These are phyloP conservation scores for Drosophila demipolita DNA, from an alignment of 2,888 invertebrate genomes.

Conservation along the genomic window DNA sequence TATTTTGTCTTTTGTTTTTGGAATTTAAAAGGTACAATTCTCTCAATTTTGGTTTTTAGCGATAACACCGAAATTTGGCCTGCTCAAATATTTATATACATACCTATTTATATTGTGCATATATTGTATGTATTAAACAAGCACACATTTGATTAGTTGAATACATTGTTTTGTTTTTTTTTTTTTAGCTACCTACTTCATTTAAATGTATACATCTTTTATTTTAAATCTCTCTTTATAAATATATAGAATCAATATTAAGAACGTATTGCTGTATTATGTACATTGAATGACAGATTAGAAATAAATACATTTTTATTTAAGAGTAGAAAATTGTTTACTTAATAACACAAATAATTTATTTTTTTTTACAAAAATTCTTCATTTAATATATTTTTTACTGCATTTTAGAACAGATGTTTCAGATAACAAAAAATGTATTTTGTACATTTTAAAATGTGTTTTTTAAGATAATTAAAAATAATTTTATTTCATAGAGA, in stretches of 20 bases:
- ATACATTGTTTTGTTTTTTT: neutral
- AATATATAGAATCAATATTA: neutral
- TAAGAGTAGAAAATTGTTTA: neutral
- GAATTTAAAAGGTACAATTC: slow-evolving; percentile 75
- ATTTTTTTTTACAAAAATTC: neutral
- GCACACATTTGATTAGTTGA: slow-evolving; percentile 27
- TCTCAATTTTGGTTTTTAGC: slow-evolving; percentile 45
- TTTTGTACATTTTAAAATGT: neutral
- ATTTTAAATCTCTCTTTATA: neutral
- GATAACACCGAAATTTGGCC: slow-evolving; percentile 48
- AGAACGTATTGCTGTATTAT: neutral
- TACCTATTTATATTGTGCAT: slow-evolving; percentile 6
- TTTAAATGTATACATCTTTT: neutral
- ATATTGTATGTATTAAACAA: slow-evolving; percentile 31
- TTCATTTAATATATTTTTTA: neutral
- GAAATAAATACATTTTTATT: neutral
- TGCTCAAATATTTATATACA: slow-evolving; percentile 2
- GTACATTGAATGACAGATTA: slow-evolving; percentile 8
- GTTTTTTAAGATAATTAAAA: neutral
- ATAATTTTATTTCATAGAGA: neutral
- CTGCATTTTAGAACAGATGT: neutral
- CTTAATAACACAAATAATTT: neutral
- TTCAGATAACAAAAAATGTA: neutral
- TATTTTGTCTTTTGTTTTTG: slow-evolving; percentile 26
- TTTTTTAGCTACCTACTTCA: slow-evolving; percentile 39